Conservation (phyloP, 2,113 vertebrate species). For the Carollia perspicillata region DNA sequence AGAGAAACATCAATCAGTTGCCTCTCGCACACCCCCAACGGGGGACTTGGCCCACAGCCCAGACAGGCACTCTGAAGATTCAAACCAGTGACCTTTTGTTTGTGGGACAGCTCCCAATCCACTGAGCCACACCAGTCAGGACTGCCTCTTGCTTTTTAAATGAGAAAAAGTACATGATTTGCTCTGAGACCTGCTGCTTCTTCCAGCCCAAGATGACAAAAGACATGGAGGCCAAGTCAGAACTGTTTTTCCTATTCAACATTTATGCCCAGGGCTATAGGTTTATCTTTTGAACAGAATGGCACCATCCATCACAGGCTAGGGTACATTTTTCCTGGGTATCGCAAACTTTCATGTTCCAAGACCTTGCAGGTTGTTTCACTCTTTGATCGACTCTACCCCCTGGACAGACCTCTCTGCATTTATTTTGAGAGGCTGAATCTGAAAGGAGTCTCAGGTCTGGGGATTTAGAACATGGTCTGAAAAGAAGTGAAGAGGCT, state of each 20-base stretch:
- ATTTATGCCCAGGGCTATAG: background rate
- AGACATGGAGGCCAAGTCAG: background rate
- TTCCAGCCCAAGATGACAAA: background rate
- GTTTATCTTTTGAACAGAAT: background rate
- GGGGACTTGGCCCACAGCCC: too few species aligned
- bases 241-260: background rate
- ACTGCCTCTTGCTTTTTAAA: background rate
- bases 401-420: background rate
- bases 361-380: background rate
- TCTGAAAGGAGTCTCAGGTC: constrained; percentile 10
- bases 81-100: too few species aligned
- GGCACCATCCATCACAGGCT: background rate
- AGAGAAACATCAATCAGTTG: too few species aligned
- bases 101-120: too few species aligned
- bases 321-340: background rate
- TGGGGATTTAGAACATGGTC: constrained; percentile 28
- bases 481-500: constrained; percentile 58
- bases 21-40: too few species aligned
- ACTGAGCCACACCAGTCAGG: too few species aligned
- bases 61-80: too few species aligned
- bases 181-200: background rate
- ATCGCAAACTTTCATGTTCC: background rate
- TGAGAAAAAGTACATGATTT: background rate
- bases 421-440: background rate
- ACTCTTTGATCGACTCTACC: background rate